These are phyloP conservation scores for Boulengeromyrus knoepffleri DNA, from an alignment of 2,113 vertebrate species.

Conservation along the genomic window DNA sequence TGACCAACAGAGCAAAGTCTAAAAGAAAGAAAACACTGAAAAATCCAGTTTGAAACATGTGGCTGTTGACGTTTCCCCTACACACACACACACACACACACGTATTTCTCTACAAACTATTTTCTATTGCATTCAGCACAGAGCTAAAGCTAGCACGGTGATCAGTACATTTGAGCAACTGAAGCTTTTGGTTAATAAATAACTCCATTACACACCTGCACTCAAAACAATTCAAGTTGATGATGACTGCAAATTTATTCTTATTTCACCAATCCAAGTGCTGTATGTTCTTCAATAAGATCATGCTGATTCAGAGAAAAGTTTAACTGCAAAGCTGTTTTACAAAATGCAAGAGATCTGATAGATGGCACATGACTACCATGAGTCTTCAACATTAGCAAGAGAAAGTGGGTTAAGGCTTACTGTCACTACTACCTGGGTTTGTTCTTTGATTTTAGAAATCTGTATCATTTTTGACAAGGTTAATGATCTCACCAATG, in stretches of 20 bases:
- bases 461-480: too few relatives aligned
- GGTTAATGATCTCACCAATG: not conserved
- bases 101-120: not conserved
- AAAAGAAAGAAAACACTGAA: not conserved
- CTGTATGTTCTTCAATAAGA: conserved; percentile 40
- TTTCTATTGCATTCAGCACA: not conserved
- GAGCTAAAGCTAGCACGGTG: not conserved
- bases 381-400: conserved; percentile 31
- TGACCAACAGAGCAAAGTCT: not conserved
- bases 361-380: conserved; percentile 45
- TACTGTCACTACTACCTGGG: not conserved
- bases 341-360: conserved; percentile 32
- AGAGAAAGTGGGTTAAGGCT: conserved; percentile 9
- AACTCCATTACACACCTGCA: not conserved
- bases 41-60: not conserved
- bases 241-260: conserved; percentile 33
- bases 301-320: conserved; percentile 46
- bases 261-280: conserved; percentile 38
- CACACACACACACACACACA: not conserved
- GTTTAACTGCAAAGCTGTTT: conserved; percentile 30
- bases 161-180: not conserved
- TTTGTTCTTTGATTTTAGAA: not conserved
- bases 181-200: not conserved
- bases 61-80: not conserved
- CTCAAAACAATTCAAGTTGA: not conserved